Evolutionary conservation across 2,113 vertebrate genomes (phyloP).

Genomic region (Esox niger): DNA sequence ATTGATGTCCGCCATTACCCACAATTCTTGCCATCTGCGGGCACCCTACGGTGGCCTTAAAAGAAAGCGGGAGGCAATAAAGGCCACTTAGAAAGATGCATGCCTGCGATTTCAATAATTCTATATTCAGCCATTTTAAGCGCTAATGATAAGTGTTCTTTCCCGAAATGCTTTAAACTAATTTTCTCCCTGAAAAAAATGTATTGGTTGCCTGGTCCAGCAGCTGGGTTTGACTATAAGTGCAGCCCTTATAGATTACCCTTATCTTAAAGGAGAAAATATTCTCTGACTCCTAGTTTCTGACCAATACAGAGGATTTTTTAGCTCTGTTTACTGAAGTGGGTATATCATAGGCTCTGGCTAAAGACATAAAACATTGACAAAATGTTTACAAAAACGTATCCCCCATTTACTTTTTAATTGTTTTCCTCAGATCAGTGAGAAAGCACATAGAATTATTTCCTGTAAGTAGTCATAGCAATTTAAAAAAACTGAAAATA

Average conservation of each 20-base stretch:
- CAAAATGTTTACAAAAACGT: too few relatives aligned
- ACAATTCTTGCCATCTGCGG: constrained; percentile 57
- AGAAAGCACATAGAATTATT: too few relatives aligned
- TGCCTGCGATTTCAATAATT: constrained; percentile 73
- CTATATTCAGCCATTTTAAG: constrained; percentile 68
- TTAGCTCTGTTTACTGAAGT: too few relatives aligned
- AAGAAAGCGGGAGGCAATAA: constrained; percentile 67
- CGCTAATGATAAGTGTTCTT: constrained; percentile 57
- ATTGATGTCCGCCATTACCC: constrained; percentile 76
- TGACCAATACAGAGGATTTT: too few relatives aligned
- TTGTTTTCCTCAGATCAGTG: too few relatives aligned
- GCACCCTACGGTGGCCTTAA: constrained; percentile 56
- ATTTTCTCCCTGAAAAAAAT: constrained; percentile 55
- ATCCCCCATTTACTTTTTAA: too few relatives aligned
- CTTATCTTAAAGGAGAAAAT: constrained; percentile 41
- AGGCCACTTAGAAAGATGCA: constrained; percentile 69
- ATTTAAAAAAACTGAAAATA: too few relatives aligned
- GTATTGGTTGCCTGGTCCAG: constrained; percentile 43
- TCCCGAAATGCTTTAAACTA: constrained; percentile 59
- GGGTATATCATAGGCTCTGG: too few relatives aligned
- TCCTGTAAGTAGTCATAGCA: too few relatives aligned
- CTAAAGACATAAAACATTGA: too few relatives aligned
- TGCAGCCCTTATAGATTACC: constrained; percentile 54
- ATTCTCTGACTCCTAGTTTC: not conserved
- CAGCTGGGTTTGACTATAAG: constrained; percentile 50